phyloP scores from a whole-genome alignment of 1,140 invertebrate genomes.

The Chymomyza costata region DNA sequence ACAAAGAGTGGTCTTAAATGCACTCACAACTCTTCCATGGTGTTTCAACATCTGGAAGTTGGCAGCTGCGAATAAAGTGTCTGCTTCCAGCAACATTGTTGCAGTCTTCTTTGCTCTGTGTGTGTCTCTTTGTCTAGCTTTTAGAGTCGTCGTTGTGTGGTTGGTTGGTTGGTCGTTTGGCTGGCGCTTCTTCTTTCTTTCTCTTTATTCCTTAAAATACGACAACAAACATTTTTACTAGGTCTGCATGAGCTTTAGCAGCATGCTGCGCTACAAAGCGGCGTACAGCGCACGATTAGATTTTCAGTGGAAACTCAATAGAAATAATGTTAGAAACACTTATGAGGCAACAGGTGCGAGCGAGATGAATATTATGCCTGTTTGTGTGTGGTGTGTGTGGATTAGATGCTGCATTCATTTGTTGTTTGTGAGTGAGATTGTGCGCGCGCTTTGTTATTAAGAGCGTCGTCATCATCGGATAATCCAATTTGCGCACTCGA shows the following conservation, averaged over 20 bases:
- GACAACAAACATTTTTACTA: constrained; percentile 74
- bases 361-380: constrained; percentile 32
- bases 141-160: neutral
- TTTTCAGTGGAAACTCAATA: constrained; percentile 72
- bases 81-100: constrained; percentile 47
- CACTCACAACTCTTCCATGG: no score
- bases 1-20: no score
- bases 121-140: no score
- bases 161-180: constrained; percentile 5
- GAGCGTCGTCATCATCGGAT: constrained; percentile 36
- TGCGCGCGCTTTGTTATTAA: constrained; percentile 5
- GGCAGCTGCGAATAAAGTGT: neutral
- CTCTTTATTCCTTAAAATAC: constrained; percentile 55
- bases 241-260: constrained; percentile 68
- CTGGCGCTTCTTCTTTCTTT: constrained; percentile 64
- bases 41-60: neutral
- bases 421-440: constrained; percentile 15
- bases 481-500: constrained; percentile 59
- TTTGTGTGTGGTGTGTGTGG: constrained; percentile 10
- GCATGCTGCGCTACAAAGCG: no score
- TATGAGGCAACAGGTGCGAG: constrained; percentile 51
- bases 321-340: constrained; percentile 64
- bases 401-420: constrained; percentile 39
- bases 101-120: constrained; percentile 23
- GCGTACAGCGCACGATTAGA: constrained; percentile 52